Evolutionary conservation across 2,888 invertebrate species (phyloP), one percentile per base, ranked within the genome.

Genomic region (Salpingus planirostris): DNA sequence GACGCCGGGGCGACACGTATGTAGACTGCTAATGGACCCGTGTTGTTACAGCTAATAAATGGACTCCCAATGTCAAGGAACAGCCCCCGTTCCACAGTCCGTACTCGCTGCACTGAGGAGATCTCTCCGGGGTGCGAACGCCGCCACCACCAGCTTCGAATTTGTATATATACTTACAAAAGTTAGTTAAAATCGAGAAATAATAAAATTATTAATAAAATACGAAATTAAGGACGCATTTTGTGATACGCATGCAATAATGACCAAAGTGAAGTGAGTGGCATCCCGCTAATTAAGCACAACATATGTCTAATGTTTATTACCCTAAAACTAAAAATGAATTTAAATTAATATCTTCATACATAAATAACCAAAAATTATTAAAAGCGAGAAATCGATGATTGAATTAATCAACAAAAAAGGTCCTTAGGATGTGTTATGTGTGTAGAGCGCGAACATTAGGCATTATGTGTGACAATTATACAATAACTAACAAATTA

Each of bases 41-140:
- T 55, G 54, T 52, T 59, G 54, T 61, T 64, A 48, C 60, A 64
- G 64, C 62, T 54, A 64, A 64, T 55, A 63, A 63, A 60, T 64
- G 64, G 64, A 57, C 55, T 48, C 54, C 57, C 41, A 59, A 55
- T 52, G 52, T 59, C 46, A 63, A 59, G 53, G 62, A 61, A 36
- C 59, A 54, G 43, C 49, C 47, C 38, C 47, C 52, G 33, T 54
- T 53, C 43, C 50, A 54, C 34, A 52, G 47, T 27, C 34, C 47
- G 33, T 54, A 60, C 49, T 54, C 60, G 46, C 50, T 60, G 38
- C 59, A 60, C 42, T 54, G 50, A 52, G 40, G 18, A 18, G 5
- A 18, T 5, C 18, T 18, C 18, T 18, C 5, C 18, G 18, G 5
- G 18, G 8, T 7, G 5, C 11, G 11, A 11, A 11, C 10, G 10